These are phyloP conservation scores for Ianthella basta DNA, from an alignment of 37 sponge, comb jelly and placozoan genomes.

Conservation along the genomic window DNA sequence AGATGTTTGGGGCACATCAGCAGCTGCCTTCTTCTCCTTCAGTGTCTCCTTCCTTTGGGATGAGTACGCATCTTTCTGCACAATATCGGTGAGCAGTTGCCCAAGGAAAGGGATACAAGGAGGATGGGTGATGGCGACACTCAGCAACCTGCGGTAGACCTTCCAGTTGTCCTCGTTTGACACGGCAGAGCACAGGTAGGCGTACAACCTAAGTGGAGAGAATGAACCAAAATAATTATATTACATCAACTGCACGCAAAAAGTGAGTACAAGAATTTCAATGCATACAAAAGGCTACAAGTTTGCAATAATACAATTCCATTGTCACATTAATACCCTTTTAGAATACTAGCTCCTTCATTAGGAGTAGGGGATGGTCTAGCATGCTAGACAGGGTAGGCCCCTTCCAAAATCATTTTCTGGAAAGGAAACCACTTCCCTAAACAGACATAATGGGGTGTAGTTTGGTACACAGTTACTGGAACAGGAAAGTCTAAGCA, in stretches of 20 bases:
- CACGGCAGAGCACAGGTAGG: slow-evolving; percentile 48
- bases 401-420: too few species aligned
- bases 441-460: too few species aligned
- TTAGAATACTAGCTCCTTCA: too few species aligned
- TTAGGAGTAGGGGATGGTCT: too few species aligned
- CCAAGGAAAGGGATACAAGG: slow-evolving; percentile 76
- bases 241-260: too few species aligned
- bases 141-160: slow-evolving; percentile 24
- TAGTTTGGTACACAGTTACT: too few species aligned
- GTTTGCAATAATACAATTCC: not conserved
- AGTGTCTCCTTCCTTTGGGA: too few species aligned
- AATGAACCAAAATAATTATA: not conserved
- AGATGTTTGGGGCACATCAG: too few species aligned
- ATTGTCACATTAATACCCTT: not conserved
- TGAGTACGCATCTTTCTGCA: slow-evolving; percentile 33
- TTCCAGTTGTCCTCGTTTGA: slow-evolving; percentile 59
- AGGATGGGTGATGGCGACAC: not conserved
- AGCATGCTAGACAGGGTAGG: too few species aligned
- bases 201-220: slow-evolving; percentile 32
- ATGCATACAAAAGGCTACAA: not conserved
- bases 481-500: not conserved
- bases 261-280: not conserved
- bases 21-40: too few species aligned
- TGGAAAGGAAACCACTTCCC: too few species aligned
- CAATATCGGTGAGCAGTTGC: slow-evolving; percentile 61